phyloP scores from a whole-genome alignment of 2,113 vertebrate genomes.

The Lepisosteus oculatus region DNA sequence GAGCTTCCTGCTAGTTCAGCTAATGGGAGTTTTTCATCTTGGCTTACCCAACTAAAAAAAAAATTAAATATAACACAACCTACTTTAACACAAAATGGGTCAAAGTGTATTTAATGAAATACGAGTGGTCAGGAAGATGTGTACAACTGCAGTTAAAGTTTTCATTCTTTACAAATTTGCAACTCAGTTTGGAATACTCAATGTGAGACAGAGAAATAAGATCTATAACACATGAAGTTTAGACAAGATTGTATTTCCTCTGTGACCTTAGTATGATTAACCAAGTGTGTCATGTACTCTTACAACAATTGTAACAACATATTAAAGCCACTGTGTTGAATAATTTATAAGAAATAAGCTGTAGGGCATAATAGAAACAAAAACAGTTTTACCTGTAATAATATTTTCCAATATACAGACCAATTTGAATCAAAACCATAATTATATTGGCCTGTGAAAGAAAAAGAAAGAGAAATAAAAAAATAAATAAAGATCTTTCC shows the following conservation, averaged over 20 bases:
- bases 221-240: neutral
- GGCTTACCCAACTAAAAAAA: conserved; percentile 26
- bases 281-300: neutral
- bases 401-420: neutral
- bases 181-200: neutral
- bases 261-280: neutral
- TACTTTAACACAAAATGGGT: conserved; percentile 33
- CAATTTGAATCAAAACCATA: neutral
- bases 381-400: neutral
- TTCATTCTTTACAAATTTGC: neutral
- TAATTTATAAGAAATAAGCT: neutral
- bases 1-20: too few species aligned
- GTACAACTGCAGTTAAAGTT: conserved; percentile 17
- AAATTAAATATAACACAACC: conserved; percentile 44
- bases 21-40: conserved; percentile 37
- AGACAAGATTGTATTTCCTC: neutral
- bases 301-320: neutral
- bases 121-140: conserved; percentile 15
- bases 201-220: neutral
- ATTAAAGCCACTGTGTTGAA: neutral
- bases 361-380: neutral
- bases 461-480: too few species aligned
- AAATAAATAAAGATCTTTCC: too few species aligned
- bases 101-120: conserved; percentile 28
- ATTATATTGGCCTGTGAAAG: too few species aligned